These are phyloP conservation scores for Hydrozoanthus tunicans DNA, from an alignment of 64 coral and sea anemone genomes.

Conservation along the genomic window DNA sequence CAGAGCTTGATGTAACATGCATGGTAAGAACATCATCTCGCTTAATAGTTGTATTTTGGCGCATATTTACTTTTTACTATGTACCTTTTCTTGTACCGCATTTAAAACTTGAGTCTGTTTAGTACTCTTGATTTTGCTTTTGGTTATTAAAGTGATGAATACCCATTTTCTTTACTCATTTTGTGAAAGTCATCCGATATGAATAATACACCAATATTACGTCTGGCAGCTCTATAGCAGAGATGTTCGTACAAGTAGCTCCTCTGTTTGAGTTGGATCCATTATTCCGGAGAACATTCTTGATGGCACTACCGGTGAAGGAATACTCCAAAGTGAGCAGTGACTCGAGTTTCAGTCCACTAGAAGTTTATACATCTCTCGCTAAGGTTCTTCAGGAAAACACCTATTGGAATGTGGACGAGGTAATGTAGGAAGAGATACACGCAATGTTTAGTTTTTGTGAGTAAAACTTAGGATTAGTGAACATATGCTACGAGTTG, in stretches of 20 bases:
- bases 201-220: not conserved
- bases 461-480: not conserved
- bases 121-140: too few species aligned
- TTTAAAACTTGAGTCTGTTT: too few species aligned
- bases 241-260: not conserved
- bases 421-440: not conserved
- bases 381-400: not conserved
- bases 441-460: not conserved
- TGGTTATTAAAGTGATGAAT: too few species aligned
- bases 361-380: conserved; percentile 5
- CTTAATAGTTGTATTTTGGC: too few species aligned
- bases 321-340: not conserved
- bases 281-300: conserved; percentile 6
- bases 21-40: too few species aligned
- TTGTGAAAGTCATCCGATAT: not conserved
- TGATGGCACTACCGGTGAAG: not conserved
- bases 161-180: too few species aligned
- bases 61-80: too few species aligned
- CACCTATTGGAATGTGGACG: not conserved
- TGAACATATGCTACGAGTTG: not conserved
- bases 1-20: too few species aligned
- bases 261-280: not conserved
- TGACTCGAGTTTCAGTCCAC: not conserved
- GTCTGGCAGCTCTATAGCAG: not conserved
- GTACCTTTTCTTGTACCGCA: too few species aligned